These are phyloP conservation scores for Xylocampa areola DNA, from an alignment of 2,888 invertebrate species.

Conservation along the genomic window DNA sequence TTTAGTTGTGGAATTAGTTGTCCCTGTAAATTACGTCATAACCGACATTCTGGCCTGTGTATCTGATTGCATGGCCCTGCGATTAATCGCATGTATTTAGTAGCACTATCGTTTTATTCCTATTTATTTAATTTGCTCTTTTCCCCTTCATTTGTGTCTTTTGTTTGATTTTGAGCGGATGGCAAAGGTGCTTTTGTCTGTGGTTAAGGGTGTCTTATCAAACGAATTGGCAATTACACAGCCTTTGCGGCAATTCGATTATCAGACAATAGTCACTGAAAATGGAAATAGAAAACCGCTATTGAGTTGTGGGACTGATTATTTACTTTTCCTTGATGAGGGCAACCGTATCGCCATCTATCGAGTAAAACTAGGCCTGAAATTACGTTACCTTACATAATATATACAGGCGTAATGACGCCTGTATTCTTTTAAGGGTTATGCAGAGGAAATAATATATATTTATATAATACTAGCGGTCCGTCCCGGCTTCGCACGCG, in stretches of 20 bases:
- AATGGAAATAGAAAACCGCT: too few species aligned
- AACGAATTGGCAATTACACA: neutral
- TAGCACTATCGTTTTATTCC: neutral
- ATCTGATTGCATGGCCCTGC: conserved; percentile 4
- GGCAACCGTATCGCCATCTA: too few species aligned
- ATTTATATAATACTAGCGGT: too few species aligned
- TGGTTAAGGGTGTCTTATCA: neutral
- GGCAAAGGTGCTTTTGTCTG: neutral
- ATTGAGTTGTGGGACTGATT: too few species aligned
- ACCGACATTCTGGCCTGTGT: conserved; percentile 15
- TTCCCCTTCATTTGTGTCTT: neutral
- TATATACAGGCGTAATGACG: too few species aligned
- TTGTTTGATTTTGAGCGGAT: conserved; percentile 3
- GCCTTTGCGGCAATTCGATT: neutral
- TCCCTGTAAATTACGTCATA: conserved; percentile 28
- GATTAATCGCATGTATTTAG: conserved; percentile 18
- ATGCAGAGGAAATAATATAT: too few species aligned
- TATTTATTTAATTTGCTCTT: conserved; percentile 19
- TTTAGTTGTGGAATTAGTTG: conserved; percentile 23
- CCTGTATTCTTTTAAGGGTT: too few species aligned
- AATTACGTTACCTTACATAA: too few species aligned
- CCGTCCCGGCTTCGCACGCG: too few species aligned
- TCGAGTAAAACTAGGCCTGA: too few species aligned
- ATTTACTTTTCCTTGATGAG: too few species aligned
- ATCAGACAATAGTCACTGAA: too few species aligned